Evolutionary conservation across 2,113 vertebrate genomes (phyloP).

Genomic region (Macquaria australasica): DNA sequence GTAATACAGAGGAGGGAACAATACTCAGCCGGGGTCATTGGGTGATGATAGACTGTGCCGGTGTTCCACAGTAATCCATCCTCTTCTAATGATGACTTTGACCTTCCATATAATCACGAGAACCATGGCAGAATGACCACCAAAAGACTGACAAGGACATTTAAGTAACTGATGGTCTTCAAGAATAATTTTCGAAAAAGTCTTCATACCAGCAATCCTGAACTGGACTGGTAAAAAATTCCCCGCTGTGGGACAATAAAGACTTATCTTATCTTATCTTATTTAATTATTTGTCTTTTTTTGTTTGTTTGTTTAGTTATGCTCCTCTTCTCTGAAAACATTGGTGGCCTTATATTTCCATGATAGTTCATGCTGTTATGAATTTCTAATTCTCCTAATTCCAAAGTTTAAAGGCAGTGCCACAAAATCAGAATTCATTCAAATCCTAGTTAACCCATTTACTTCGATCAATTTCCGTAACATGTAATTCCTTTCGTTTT

Average conservation of each 20-base stretch:
- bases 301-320: not conserved
- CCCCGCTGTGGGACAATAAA: too few relatives aligned
- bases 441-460: not conserved
- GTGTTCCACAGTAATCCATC: conserved; percentile 24
- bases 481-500: not conserved
- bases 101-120: conserved; percentile 36
- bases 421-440: not conserved
- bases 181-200: conserved; percentile 13
- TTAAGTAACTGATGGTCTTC: conserved; percentile 13
- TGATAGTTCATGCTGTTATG: not conserved
- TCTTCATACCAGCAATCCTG: not conserved
- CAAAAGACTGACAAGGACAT: conserved; percentile 21
- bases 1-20: conserved; percentile 1
- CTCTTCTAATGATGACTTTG: conserved; percentile 36
- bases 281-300: not conserved
- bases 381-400: not conserved
- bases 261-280: too few relatives aligned
- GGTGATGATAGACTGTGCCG: not conserved
- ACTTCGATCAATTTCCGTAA: not conserved
- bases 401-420: not conserved
- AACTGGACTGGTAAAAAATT: not conserved
- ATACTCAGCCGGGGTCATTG: conserved; percentile 20
- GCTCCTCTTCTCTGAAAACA: not conserved
- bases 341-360: not conserved
- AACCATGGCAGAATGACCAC: not conserved